phyloP scores from a whole-genome alignment of 2,113 vertebrate species.

The Bostrychus sinensis region DNA sequence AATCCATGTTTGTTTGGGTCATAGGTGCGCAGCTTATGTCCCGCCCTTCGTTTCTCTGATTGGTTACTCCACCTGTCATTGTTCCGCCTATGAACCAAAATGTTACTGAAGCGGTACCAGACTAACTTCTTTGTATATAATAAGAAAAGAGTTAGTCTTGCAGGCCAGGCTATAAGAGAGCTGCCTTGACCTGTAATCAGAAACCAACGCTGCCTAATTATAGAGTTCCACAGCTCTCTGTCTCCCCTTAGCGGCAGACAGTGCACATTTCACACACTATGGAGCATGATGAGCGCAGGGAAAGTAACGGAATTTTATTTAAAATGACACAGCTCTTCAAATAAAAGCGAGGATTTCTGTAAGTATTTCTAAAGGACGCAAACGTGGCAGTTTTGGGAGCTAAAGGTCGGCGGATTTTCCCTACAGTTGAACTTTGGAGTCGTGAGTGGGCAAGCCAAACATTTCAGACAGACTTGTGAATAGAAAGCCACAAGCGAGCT shows the following conservation, averaged over 20 bases:
- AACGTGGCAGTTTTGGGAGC: not conserved
- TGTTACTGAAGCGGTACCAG: too few species aligned
- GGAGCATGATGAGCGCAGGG: conserved; percentile 15
- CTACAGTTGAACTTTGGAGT: not conserved
- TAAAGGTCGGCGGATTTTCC: not conserved
- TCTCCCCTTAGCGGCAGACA: conserved; percentile 54
- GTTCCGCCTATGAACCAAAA: too few species aligned
- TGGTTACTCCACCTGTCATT: too few species aligned
- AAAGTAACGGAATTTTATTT: conserved; percentile 36
- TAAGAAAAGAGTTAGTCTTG: too few species aligned
- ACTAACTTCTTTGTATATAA: too few species aligned
- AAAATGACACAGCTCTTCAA: not conserved
- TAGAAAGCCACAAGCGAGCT: not conserved
- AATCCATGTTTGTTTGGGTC: too few species aligned
- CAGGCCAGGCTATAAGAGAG: not conserved
- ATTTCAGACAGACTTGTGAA: not conserved
- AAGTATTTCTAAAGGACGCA: not conserved
- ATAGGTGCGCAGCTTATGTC: too few species aligned
- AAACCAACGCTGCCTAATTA: conserved; percentile 49
- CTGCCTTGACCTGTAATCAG: conserved; percentile 27
- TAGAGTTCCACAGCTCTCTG: conserved; percentile 20
- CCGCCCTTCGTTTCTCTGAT: too few species aligned
- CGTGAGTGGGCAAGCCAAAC: not conserved
- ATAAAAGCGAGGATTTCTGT: not conserved
- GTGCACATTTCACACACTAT: not conserved